Conservation (phyloP, 2,888 invertebrate genomes). For the Drosophila rubida region DNA sequence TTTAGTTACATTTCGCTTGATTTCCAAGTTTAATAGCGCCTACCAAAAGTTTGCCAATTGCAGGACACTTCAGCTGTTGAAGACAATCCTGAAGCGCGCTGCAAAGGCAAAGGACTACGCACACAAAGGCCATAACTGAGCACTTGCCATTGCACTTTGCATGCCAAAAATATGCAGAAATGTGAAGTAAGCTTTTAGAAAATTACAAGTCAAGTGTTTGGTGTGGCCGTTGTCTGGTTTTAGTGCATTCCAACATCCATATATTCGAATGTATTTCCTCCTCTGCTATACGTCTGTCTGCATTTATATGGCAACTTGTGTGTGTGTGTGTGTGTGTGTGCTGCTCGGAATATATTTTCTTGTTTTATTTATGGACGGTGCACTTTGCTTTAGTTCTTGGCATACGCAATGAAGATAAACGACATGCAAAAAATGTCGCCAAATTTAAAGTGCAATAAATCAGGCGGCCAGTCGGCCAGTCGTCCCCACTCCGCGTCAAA, state of each 20-base stretch:
- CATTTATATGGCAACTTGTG: background rate
- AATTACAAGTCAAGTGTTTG: constrained; percentile 74
- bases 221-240: constrained; percentile 21
- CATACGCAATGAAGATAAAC: constrained; percentile 80
- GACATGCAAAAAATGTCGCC: constrained; percentile 80
- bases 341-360: constrained; percentile 45
- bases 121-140: constrained; percentile 17
- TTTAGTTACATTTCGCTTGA: background rate
- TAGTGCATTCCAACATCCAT: constrained; percentile 1
- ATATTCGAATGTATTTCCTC: constrained; percentile 1
- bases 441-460: constrained; percentile 81
- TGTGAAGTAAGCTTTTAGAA: constrained; percentile 74
- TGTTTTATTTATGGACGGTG: constrained; percentile 70
- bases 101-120: constrained; percentile 1
- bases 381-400: constrained; percentile 68
- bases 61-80: constrained; percentile 14
- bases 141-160: constrained; percentile 53
- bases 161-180: constrained; percentile 75
- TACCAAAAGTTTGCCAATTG: constrained; percentile 8
- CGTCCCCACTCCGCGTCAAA: background rate
- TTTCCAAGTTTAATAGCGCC: background rate
- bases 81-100: background rate
- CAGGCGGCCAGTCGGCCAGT: constrained; percentile 58
- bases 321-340: background rate
- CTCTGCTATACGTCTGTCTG: constrained; percentile 7